These are phyloP conservation scores for Caenorhabditis parvicauda DNA, from an alignment of 2,888 invertebrate species.

Conservation along the genomic window DNA sequence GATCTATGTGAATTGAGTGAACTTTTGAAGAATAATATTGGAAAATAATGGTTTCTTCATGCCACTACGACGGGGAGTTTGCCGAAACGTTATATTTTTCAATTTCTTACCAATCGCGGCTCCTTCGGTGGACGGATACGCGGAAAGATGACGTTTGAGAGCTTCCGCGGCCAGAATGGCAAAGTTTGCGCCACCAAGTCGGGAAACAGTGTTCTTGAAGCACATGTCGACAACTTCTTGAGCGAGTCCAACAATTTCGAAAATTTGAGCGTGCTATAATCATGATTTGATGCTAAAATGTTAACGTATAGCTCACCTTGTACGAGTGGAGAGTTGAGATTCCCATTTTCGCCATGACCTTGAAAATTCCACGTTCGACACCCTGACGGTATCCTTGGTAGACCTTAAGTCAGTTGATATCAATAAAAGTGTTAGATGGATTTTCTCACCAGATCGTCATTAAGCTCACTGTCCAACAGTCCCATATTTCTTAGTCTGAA, in stretches of 20 bases:
- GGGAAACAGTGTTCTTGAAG: slow-evolving; percentile 77
- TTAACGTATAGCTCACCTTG: slow-evolving; percentile 68
- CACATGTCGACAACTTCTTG: slow-evolving; percentile 90
- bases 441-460: slow-evolving; percentile 63
- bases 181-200: slow-evolving; percentile 85
- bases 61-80: too few species aligned
- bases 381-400: slow-evolving; percentile 81
- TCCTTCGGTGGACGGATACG: slow-evolving; percentile 49
- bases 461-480: slow-evolving; percentile 74
- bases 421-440: slow-evolving; percentile 42
- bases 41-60: too few species aligned
- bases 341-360: slow-evolving; percentile 99
- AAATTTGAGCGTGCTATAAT: slow-evolving; percentile 85
- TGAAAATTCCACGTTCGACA: slow-evolving; percentile 83
- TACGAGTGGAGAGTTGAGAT: slow-evolving; percentile 97
- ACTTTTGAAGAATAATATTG: too few species aligned
- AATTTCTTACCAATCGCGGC: slow-evolving; percentile 31
- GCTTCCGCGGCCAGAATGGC: slow-evolving; percentile 66
- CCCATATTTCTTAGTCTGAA: slow-evolving; percentile 81
- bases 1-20: too few species aligned
- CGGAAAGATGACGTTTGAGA: slow-evolving; percentile 55
- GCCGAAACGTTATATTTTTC: too few species aligned
- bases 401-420: slow-evolving; percentile 29
- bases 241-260: slow-evolving; percentile 92
- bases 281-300: neutral